Evolutionary conservation across 2,888 invertebrate species (phyloP).

Genomic region (Tetanocera ferruginea): DNA sequence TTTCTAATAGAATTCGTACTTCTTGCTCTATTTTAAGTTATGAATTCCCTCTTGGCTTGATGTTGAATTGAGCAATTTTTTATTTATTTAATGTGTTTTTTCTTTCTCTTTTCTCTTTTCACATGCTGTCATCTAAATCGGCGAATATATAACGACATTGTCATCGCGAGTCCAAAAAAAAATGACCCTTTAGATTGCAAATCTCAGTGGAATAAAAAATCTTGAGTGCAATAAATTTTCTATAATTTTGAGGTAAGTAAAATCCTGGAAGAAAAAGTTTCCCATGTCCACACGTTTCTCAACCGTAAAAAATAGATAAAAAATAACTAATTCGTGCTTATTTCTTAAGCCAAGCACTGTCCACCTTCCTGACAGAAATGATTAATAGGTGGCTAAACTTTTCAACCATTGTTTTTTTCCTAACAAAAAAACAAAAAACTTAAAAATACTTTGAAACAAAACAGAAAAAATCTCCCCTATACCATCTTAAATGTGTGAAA

Average conservation of each 20-base stretch:
- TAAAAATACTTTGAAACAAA: constrained; percentile 15
- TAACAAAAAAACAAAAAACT: constrained; percentile 34
- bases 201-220: constrained; percentile 38
- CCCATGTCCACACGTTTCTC: constrained; percentile 50
- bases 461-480: constrained; percentile 2
- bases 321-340: neutral
- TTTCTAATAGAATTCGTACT: too few species aligned
- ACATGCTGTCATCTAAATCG: too few species aligned
- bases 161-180: neutral
- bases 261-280: constrained; percentile 44
- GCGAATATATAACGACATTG: neutral
- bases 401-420: constrained; percentile 31
- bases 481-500: constrained; percentile 18
- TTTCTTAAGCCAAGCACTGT: constrained; percentile 6
- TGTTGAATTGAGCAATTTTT: too few species aligned
- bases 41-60: too few species aligned
- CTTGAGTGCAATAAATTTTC: constrained; percentile 48
- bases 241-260: constrained; percentile 46
- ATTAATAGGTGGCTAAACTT: constrained; percentile 50
- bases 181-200: neutral
- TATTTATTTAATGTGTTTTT: too few species aligned
- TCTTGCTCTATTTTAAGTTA: too few species aligned
- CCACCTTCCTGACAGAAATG: constrained; percentile 46
- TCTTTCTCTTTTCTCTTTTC: too few species aligned
- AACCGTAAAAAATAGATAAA: constrained; percentile 13